phyloP scores from a whole-genome alignment of 2,113 vertebrate genomes.

The Ia io region DNA sequence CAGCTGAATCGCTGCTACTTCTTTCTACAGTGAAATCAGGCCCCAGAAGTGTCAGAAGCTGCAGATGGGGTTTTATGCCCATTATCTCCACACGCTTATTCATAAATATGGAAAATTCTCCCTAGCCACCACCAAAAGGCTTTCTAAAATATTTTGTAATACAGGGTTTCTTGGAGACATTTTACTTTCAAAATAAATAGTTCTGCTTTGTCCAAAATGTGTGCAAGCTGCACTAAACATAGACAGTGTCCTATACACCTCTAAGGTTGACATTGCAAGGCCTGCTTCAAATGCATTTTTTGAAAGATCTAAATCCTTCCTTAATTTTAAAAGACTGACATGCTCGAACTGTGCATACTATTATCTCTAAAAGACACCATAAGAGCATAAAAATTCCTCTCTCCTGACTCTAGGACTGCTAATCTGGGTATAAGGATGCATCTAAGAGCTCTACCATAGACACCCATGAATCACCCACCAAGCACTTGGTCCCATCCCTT shows the following conservation, averaged over 20 bases:
- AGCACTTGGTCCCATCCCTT: not conserved
- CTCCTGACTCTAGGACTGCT: not conserved
- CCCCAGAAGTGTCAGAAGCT: slow-evolving; percentile 14
- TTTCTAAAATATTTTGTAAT: slow-evolving; percentile 46
- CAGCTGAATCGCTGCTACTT: not conserved
- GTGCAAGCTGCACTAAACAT: not conserved
- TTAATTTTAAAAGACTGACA: not conserved
- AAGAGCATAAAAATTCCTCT: not conserved
- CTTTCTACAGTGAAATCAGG: not conserved
- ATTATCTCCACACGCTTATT: not conserved
- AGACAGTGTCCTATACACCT: not conserved
- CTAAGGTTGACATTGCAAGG: not conserved
- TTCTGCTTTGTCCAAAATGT: slow-evolving; percentile 35
- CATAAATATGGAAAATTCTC: slow-evolving; percentile 36
- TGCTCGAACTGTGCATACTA: not conserved
- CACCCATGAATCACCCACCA: not conserved
- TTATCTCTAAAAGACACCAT: not conserved
- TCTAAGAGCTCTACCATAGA: not conserved
- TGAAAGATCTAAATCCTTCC: not conserved
- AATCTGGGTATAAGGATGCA: no score
- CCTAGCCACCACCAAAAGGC: not conserved
- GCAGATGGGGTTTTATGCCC: not conserved
- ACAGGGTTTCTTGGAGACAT: slow-evolving; percentile 42
- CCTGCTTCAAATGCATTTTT: slow-evolving; percentile 1
- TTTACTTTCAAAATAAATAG: slow-evolving; percentile 63